Conservation (phyloP, 2,888 invertebrate species). For the Altica lythri region DNA sequence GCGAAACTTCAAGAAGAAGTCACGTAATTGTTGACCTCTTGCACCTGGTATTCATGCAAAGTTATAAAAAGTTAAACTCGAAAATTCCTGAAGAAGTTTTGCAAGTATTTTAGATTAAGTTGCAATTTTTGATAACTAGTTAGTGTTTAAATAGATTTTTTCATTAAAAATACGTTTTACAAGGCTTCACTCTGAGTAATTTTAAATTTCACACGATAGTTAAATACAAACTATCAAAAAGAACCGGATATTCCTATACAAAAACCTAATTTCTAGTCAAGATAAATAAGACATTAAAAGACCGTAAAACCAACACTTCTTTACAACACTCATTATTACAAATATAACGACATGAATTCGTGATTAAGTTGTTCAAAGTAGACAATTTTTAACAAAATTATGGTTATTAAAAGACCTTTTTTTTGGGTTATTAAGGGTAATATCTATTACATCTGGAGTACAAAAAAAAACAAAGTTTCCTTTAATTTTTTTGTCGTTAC, state of each 20-base stretch:
- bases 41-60: too few species aligned
- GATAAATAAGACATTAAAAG: not conserved
- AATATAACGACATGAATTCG: not conserved
- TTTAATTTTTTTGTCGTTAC: slow-evolving; percentile 7
- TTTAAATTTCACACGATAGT: not conserved
- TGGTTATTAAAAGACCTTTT: not conserved
- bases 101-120: too few species aligned
- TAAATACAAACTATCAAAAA: not conserved
- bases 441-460: slow-evolving; percentile 5
- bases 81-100: too few species aligned
- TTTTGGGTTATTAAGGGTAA: not conserved
- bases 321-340: not conserved
- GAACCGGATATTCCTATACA: not conserved
- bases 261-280: not conserved
- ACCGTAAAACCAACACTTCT: not conserved
- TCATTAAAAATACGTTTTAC: not conserved
- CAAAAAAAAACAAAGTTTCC: slow-evolving; percentile 3
- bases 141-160: not conserved
- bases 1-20: too few species aligned
- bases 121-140: not conserved
- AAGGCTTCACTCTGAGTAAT: not conserved
- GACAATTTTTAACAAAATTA: not conserved
- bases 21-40: too few species aligned
- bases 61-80: too few species aligned
- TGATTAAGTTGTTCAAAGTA: not conserved